These are phyloP conservation scores for Sorex fumeus DNA, from an alignment of 2,113 vertebrate species.

Conservation along the genomic window DNA sequence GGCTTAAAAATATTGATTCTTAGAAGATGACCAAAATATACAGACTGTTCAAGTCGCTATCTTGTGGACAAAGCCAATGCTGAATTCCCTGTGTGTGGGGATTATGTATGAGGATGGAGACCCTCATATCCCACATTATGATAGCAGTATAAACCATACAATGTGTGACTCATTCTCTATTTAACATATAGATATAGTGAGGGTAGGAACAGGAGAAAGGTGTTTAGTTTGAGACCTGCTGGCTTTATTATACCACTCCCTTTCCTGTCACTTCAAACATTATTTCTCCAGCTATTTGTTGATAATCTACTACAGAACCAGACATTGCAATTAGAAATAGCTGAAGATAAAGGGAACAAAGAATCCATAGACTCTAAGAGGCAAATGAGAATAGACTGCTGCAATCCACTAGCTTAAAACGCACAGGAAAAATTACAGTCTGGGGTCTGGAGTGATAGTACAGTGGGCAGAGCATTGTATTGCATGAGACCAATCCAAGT, in stretches of 20 bases:
- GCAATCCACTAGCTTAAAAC: not conserved
- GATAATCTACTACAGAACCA: not conserved
- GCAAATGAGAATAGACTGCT: not conserved
- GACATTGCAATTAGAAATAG: not conserved
- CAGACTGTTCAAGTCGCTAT: not conserved
- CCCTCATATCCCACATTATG: not conserved
- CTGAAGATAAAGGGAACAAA: not conserved
- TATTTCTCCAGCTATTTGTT: not conserved
- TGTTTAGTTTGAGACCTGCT: not conserved
- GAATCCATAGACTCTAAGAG: not conserved
- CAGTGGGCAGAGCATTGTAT: too few species aligned
- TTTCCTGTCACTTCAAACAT: not conserved
- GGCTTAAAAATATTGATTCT: not conserved
- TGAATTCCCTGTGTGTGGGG: not conserved
- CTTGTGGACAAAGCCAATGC: not conserved
- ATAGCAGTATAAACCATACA: not conserved
- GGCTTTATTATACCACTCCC: too few species aligned
- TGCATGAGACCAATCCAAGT: too few species aligned
- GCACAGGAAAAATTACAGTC: not conserved
- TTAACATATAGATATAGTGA: not conserved
- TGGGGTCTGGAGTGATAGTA: too few species aligned
- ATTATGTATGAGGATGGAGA: not conserved
- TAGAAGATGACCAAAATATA: not conserved
- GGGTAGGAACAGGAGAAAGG: not conserved
- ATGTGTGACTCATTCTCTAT: not conserved